Conservation (phyloP, 2,113 vertebrate genomes). For the Myiozetetes cayanensis region DNA sequence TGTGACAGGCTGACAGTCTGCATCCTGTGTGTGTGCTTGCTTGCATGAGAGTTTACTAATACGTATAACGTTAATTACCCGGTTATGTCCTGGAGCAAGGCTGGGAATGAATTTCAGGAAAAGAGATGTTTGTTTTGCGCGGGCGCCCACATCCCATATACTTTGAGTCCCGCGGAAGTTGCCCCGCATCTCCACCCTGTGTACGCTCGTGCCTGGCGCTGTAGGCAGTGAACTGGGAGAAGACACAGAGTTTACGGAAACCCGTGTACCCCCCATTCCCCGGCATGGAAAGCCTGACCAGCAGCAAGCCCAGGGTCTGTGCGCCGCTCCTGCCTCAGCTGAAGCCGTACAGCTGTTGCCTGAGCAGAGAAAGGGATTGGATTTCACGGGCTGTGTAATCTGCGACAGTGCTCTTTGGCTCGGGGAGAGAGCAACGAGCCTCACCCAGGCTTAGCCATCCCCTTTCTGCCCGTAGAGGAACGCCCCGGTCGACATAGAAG, state of each 20-base stretch:
- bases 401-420: neutral
- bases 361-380: conserved; percentile 36
- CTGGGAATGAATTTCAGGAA: conserved; percentile 66
- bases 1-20: neutral
- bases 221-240: neutral
- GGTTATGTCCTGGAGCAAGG: conserved; percentile 16
- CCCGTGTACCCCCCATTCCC: neutral
- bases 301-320: neutral
- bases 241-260: neutral
- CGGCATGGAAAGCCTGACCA: neutral
- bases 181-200: conserved; percentile 49
- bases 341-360: conserved; percentile 64
- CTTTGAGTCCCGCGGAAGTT: conserved; percentile 20
- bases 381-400: conserved; percentile 48
- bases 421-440: conserved; percentile 1
- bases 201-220: neutral
- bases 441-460: conserved; percentile 38
- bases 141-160: conserved; percentile 1
- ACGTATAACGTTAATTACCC: neutral
- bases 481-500: conserved; percentile 54
- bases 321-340: neutral
- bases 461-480: conserved; percentile 49
- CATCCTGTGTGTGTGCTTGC: neutral
- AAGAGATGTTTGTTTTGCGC: conserved; percentile 56
- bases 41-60: neutral